Evolutionary conservation across 2,888 invertebrate species (phyloP).

Genomic region (Boloria selene): DNA sequence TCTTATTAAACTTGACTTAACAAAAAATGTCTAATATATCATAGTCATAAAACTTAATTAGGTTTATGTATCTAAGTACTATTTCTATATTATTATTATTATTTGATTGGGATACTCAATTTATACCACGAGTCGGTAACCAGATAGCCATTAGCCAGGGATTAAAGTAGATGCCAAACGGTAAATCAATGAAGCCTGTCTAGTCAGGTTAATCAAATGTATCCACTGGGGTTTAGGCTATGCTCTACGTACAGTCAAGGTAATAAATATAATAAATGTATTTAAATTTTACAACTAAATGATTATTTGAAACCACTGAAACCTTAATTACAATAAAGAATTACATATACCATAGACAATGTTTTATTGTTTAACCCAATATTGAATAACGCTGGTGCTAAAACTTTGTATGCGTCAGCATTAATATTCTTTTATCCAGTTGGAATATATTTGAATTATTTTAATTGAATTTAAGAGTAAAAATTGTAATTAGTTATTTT

Average conservation of each 20-base stretch:
- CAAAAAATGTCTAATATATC: too few species aligned
- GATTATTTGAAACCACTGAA: constrained; percentile 4
- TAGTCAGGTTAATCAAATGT: constrained; percentile 82
- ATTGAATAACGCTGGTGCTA: not conserved
- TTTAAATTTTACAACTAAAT: not conserved
- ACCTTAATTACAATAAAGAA: not conserved
- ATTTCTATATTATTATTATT: constrained; percentile 10
- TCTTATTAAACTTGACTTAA: too few species aligned
- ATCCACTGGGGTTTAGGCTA: constrained; percentile 71
- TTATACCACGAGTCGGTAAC: constrained; percentile 44
- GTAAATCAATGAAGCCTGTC: constrained; percentile 81
- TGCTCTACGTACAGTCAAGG: constrained; percentile 55
- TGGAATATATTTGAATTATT: not conserved
- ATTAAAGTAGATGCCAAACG: constrained; percentile 76
- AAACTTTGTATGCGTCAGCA: not conserved
- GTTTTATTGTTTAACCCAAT: too few species aligned
- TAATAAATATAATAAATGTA: constrained; percentile 35
- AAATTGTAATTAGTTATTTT: not conserved
- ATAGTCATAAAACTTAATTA: too few species aligned
- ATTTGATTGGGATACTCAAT: constrained; percentile 20
- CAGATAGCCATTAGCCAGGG: constrained; percentile 58
- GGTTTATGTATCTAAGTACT: not conserved
- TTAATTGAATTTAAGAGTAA: too few species aligned
- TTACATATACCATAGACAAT: too few species aligned
- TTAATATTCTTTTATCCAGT: not conserved